Conservation (phyloP, 2,888 invertebrate species). For the Lepas anatifera region DNA sequence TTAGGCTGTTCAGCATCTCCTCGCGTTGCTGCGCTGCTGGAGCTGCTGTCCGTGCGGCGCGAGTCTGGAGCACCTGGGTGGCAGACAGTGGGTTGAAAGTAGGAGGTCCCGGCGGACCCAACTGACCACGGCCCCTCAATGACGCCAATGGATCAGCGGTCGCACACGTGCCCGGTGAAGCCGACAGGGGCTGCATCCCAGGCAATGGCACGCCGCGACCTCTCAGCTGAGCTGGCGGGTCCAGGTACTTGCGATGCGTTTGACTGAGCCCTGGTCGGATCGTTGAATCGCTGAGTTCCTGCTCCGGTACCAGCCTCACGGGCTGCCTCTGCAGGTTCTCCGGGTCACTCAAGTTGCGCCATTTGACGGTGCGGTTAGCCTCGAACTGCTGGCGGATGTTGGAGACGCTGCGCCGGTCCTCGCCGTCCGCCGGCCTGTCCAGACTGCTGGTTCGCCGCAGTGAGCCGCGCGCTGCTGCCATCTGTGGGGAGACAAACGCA, state of each 20-base stretch:
- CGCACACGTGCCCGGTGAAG: neutral
- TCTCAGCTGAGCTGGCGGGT: neutral
- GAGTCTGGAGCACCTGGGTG: neutral
- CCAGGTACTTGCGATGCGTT: neutral
- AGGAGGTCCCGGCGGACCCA: neutral
- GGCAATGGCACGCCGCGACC: neutral
- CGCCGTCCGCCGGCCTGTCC: neutral
- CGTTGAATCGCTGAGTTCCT: too few relatives aligned
- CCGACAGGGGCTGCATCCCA: neutral
- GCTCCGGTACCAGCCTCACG: neutral
- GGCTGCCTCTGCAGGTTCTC: neutral
- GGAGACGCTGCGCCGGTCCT: neutral
- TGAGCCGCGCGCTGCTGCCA: neutral
- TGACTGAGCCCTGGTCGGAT: neutral
- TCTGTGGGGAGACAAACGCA: too few relatives aligned
- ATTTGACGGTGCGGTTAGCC: neutral
- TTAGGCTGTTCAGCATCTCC: neutral
- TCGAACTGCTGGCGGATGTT: slow-evolving; percentile 1
- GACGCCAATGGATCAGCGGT: neutral
- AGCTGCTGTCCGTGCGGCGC: neutral
- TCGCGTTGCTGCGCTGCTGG: neutral
- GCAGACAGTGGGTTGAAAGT: neutral
- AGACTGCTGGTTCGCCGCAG: neutral
- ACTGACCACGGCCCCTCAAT: neutral
- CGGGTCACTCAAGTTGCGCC: slow-evolving; percentile 3